Percentiles rank a stretch among this genome's conserved stretches.
Conservation (phyloP, 2,888 invertebrate genomes). For the Hymenopus coronatus region DNA sequence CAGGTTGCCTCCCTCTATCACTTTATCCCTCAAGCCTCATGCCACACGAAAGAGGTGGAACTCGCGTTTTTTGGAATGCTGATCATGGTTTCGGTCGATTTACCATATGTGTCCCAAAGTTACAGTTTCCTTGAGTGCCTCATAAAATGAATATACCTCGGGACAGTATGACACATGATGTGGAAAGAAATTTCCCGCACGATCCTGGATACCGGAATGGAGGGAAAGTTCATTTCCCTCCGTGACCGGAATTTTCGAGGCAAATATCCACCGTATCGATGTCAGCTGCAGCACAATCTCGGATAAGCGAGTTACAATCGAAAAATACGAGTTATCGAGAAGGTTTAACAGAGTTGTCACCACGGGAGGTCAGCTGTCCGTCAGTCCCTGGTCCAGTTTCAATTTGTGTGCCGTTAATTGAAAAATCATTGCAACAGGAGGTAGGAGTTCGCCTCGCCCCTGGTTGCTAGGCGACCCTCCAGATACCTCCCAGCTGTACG, state of each 20-base stretch:
- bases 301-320: background rate
- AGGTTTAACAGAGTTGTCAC: background rate
- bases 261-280: background rate
- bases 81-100: background rate
- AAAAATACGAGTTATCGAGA: background rate
- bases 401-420: background rate
- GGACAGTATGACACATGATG: background rate
- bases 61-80: background rate
- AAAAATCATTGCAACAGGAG: background rate
- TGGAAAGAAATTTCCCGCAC: background rate
- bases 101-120: background rate
- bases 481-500: background rate
- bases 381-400: background rate
- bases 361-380: background rate
- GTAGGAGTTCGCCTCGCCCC: background rate
- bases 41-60: too few species aligned
- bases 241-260: background rate
- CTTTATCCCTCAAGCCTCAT: too few species aligned
- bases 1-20: too few species aligned
- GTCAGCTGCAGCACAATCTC: background rate
- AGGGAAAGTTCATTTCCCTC: background rate
- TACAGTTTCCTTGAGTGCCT: background rate
- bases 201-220: background rate
- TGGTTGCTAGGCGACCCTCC: background rate
- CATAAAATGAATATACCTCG: background rate